Evolutionary conservation across 2,797 vertebrate genomes (phyloP), one percentile per base, ranked within the genome.

Genomic region (Simalia tracyae): DNA sequence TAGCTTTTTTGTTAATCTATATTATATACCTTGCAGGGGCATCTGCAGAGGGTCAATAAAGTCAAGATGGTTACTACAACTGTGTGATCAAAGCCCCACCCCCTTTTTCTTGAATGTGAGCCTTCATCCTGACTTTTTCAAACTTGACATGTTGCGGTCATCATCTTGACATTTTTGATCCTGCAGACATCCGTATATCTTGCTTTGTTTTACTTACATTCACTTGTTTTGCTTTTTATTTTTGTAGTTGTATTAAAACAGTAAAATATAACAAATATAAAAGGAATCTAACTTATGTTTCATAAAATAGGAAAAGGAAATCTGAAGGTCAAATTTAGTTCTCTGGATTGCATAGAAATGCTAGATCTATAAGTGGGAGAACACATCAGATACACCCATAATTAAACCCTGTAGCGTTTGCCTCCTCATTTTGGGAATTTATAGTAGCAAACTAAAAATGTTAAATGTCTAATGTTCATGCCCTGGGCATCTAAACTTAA

Each of bases 401-500:
- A 88, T 88, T 91, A 24, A 87, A 94, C 64, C 92, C 28, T 84
- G 72, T 90, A 0, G 0, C 0, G 84, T 8, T 81, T 10, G 59
- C 56, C 92, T 84, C 28, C 84, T 91, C 0, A 26, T 91, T 94
- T 96, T 90, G 66, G 54, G 93, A 95, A 89, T 59, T 90, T 93
- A 93, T 93, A 85, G 7, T 76, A 76, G 88, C 89, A 95, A 95
- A 95, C 59, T 72, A 94, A 46, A 22, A 93, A 24, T 94, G 93
- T 94, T 76, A 76, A 96, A 93, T 92, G 89, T 36, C 31, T 95
- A 88, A 88, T 93, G 93, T 96, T 96, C 94, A 92, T 95, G 91
- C 93, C 76, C 89, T 93, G 87, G 81, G 57, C 94, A 95, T 94
- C 96, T 93, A 61, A 46, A 91, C 91, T 96, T 97, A 96, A 93